Conservation (phyloP, 2,113 vertebrate genomes). For the Myiagra hebetior region DNA sequence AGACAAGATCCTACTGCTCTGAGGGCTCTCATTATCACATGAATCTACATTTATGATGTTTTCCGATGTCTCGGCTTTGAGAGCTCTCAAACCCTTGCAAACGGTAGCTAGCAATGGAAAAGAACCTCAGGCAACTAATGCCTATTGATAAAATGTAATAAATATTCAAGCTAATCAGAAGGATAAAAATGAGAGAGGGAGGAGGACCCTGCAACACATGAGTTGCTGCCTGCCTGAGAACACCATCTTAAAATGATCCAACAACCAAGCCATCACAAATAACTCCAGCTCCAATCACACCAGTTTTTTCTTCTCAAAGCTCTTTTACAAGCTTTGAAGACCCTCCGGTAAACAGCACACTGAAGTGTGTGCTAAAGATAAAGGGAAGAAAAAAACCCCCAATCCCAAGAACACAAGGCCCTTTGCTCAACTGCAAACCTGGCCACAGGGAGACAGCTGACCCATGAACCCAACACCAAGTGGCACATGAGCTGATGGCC, state of each 20-base stretch:
- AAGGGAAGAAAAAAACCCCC: not conserved
- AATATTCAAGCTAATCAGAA: not conserved
- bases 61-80: not conserved
- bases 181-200: not conserved
- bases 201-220: not conserved
- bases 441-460: not conserved
- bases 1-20: not conserved
- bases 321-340: not conserved
- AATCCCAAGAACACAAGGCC: not conserved
- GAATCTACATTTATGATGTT: not conserved
- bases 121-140: not conserved
- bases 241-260: not conserved
- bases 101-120: not conserved
- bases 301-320: not conserved
- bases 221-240: not conserved
- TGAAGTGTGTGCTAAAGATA: not conserved
- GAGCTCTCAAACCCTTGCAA: not conserved
- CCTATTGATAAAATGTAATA: not conserved
- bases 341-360: not conserved
- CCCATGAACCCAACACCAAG: not conserved
- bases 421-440: not conserved
- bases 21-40: not conserved
- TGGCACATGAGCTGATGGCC: not conserved
- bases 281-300: not conserved
- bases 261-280: not conserved